Base-by-base conservation (phyloP, 1,140 invertebrate genomes). In the Tetragonula clypearis region DNA sequence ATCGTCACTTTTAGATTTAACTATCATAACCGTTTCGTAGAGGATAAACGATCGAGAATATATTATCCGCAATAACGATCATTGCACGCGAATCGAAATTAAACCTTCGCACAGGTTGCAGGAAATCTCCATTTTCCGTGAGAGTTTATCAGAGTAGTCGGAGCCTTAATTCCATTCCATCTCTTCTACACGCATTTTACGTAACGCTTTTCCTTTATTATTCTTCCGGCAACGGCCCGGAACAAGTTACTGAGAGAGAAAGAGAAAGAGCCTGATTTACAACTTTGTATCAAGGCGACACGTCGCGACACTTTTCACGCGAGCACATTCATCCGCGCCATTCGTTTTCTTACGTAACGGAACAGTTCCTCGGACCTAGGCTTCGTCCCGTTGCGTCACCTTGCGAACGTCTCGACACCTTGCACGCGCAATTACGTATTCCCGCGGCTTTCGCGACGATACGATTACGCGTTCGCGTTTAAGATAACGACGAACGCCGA, bases 341-440 rank as follows among this genome's bases (percentile, higher is more conserved):
- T 17, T 9, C 49, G 11, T 26, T 66, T n/a, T 2, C 12, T 82
- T 82, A 68, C 81, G 30, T 41, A 77, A 82, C 30, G 26, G 58
- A 68, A 76, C 30, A 49, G 30, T 8, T 35, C 21, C 15, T 26
- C 60, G 30, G 41, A 49, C 41, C 21, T 75, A 26, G 66, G 23
- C 30, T 30, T 30, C 30, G 30, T 30, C 21, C 53, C 12, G 80
- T 77, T 83, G 53, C 60, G 21, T 77, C 68, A 83, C 77, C 41
- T 49, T 8, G 26, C 49, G n/a, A 69, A 19, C 69, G 62, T 56
- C 14, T 81, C 69, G 17, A 23, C 58, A 17, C 53, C 15, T 55
- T 55, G 72, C 30, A n/a, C 17, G 65, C 26, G 60, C 41, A 79
- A 78, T 79, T 78, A 84, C 73, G 73, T 72, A 78, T 65, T 72